Conservation (phyloP, 2,113 vertebrate genomes). For the Leucoraja erinaceus region DNA sequence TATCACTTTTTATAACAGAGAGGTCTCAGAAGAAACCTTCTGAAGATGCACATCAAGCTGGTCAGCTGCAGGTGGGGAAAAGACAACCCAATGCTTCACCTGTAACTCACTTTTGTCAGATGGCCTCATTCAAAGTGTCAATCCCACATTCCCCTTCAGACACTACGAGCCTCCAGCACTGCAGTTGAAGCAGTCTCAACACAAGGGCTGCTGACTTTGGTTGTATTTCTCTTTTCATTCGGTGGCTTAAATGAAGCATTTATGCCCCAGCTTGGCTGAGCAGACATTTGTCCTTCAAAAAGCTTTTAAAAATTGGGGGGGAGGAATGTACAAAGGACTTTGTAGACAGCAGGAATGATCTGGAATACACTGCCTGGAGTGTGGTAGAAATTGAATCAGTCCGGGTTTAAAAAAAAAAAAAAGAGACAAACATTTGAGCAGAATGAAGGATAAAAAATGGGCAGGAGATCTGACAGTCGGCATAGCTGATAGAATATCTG, state of each 20-base stretch:
- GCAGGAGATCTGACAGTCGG: no score
- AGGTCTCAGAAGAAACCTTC: neutral
- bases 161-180: neutral
- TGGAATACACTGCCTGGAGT: no score
- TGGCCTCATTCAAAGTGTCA: neutral
- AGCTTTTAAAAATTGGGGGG: neutral
- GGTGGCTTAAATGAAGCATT: neutral
- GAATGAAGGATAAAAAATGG: no score
- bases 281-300: neutral
- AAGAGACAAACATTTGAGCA: no score
- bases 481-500: no score
- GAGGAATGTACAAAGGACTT: no score
- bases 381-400: no score
- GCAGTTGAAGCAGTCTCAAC: neutral
- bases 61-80: neutral
- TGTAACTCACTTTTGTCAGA: neutral
- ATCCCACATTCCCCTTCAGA: neutral
- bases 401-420: no score
- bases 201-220: neutral
- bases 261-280: neutral
- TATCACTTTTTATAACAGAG: neutral
- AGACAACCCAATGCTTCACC: neutral
- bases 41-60: neutral
- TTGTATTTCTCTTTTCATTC: neutral
- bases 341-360: no score